These are phyloP conservation scores for Drosophila carrolli DNA, from an alignment of 1,140 invertebrate species.

Conservation along the genomic window DNA sequence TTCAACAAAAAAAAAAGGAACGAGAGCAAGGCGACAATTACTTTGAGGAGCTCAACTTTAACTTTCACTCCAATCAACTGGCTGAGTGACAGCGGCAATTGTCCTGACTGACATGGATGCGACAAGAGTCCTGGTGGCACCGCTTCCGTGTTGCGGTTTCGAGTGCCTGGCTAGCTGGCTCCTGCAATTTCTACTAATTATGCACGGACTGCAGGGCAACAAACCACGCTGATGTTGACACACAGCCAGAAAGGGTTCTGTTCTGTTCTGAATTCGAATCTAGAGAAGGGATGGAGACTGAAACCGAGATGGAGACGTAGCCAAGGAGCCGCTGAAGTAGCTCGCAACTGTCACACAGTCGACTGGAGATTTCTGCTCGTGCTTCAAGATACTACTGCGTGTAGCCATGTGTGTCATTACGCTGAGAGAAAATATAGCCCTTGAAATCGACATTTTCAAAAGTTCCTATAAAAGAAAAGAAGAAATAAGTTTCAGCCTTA, in stretches of 20 bases:
- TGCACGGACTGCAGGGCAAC: conserved; percentile 70
- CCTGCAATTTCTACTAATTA: conserved; percentile 61
- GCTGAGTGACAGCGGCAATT: conserved; percentile 57
- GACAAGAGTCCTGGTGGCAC: conserved; percentile 54
- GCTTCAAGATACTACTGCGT: conserved; percentile 6
- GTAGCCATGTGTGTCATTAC: background rate
- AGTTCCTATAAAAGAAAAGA: no score
- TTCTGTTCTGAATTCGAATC: conserved; percentile 10
- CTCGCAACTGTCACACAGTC: conserved; percentile 72
- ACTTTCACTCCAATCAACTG: conserved; percentile 68
- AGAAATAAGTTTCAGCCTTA: no score
- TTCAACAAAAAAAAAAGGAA: background rate
- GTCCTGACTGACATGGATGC: conserved; percentile 40
- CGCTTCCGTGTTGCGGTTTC: conserved; percentile 65
- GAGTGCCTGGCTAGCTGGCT: conserved; percentile 53
- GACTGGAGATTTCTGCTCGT: conserved; percentile 41
- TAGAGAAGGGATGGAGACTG: conserved; percentile 10
- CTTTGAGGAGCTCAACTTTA: conserved; percentile 51
- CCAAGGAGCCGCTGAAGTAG: conserved; percentile 58
- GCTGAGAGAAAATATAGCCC: background rate
- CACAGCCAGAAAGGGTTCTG: conserved; percentile 36
- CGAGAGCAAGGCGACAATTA: conserved; percentile 47
- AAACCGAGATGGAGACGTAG: conserved; percentile 15
- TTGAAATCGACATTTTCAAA: background rate
- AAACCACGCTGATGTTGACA: conserved; percentile 58